phyloP scores from a whole-genome alignment of 2,888 invertebrate species.

The Drosophila trichaetosa region DNA sequence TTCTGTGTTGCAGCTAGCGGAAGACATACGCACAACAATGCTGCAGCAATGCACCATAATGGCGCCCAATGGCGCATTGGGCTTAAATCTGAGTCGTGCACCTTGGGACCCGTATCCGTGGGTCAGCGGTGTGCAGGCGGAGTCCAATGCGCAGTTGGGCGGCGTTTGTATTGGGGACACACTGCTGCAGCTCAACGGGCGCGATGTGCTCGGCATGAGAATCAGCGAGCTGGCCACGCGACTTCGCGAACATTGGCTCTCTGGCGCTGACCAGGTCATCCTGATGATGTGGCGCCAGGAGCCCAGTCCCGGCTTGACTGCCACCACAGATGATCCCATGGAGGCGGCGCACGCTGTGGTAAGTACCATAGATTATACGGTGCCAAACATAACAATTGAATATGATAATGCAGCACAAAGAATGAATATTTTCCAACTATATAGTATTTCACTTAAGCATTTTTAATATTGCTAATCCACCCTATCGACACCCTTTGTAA shows the following conservation, averaged over 20 bases:
- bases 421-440: neutral
- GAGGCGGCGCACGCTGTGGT: conserved; percentile 69
- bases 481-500: no score
- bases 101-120: conserved; percentile 94
- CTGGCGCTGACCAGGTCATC: conserved; percentile 79
- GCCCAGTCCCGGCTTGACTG: conserved; percentile 30
- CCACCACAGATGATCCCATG: conserved; percentile 46
- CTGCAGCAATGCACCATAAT: conserved; percentile 83
- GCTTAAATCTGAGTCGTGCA: conserved; percentile 90
- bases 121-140: conserved; percentile 88
- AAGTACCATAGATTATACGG: conserved; percentile 26
- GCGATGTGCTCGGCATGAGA: conserved; percentile 83
- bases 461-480: neutral
- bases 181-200: conserved; percentile 86
- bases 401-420: neutral
- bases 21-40: conserved; percentile 54
- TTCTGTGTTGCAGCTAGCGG: conserved; percentile 35
- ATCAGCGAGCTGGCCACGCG: conserved; percentile 83
- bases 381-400: neutral
- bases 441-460: neutral
- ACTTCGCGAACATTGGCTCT: conserved; percentile 82
- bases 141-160: conserved; percentile 87
- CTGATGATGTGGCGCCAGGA: conserved; percentile 84
- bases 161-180: conserved; percentile 90
- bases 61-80: conserved; percentile 87